Conservation (phyloP, 2,888 invertebrate species). For the Dryobotodes eremita region DNA sequence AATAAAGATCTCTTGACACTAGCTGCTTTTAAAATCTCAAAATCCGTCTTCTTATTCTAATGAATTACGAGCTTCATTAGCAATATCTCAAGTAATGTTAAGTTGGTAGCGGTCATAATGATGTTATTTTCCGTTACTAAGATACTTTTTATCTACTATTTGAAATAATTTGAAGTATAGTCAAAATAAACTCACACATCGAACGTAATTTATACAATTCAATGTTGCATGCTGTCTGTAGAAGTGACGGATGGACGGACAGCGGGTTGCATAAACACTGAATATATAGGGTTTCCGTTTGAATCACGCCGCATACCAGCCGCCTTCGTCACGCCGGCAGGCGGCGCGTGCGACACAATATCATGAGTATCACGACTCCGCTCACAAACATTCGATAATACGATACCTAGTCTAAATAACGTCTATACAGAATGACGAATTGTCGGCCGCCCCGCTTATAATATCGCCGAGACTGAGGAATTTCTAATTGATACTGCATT, state of each 20-base stretch:
- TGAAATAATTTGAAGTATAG: conserved; percentile 50
- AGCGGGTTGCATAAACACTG: conserved; percentile 87
- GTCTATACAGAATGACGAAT: conserved; percentile 80
- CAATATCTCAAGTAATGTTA: conserved; percentile 31
- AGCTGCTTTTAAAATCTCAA: conserved; percentile 63
- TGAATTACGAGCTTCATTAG: conserved; percentile 45
- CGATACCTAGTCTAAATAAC: conserved; percentile 78
- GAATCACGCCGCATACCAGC: conserved; percentile 90
- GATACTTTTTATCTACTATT: conserved; percentile 23
- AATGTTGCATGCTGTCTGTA: conserved; percentile 80
- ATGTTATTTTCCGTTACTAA: conserved; percentile 24
- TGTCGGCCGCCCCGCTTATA: conserved; percentile 67
- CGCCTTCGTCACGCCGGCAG: conserved; percentile 86
- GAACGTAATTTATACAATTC: conserved; percentile 72
- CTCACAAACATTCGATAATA: conserved; percentile 79
- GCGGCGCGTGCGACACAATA: conserved; percentile 85
- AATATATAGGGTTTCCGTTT: conserved; percentile 89
- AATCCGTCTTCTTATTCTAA: conserved; percentile 54
- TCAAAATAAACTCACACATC: conserved; percentile 68
- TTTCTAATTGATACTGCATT: conserved; percentile 82
- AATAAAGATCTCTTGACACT: conserved; percentile 69
- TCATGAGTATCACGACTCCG: conserved; percentile 82
- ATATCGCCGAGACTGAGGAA: conserved; percentile 73
- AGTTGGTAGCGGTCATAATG: conserved; percentile 11
- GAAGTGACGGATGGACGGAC: conserved; percentile 84